Percentiles rank a stretch among this genome's conserved stretches.
Evolutionary conservation across 1,140 invertebrate genomes (phyloP).

Genomic region (Lasioglossum albipes): DNA sequence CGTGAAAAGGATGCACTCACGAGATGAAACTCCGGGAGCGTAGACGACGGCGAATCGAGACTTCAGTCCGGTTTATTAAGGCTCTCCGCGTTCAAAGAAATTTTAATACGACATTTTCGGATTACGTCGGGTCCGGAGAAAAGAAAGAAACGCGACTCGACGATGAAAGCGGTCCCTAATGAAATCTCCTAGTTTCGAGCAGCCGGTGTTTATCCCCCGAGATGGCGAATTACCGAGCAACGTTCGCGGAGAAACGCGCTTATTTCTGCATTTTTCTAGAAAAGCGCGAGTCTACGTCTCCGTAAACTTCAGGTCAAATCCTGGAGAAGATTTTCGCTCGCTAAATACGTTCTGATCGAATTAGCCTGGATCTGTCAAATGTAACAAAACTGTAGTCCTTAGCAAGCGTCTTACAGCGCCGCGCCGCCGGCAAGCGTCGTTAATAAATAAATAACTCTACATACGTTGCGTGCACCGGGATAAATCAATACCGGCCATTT

Average conservation of each 20-base stretch:
- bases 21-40: constrained; percentile 6
- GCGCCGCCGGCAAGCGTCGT: neutral
- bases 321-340: too few relatives aligned
- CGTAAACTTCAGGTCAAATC: too few relatives aligned
- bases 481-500: neutral
- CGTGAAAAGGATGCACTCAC: constrained; percentile 15
- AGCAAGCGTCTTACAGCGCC: too few relatives aligned
- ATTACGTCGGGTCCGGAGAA: neutral
- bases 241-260: too few relatives aligned
- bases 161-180: neutral
- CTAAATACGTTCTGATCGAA: too few relatives aligned
- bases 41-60: neutral
- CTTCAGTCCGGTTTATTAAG: constrained; percentile 7
- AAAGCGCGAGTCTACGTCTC: too few relatives aligned
- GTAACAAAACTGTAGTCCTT: too few relatives aligned
- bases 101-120: constrained; percentile 17
- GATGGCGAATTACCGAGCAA: neutral
- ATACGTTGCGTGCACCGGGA: neutral
- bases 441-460: neutral
- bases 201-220: neutral
- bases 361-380: too few relatives aligned
- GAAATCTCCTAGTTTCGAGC: neutral
- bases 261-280: too few relatives aligned
- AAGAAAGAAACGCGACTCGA: neutral
- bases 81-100: neutral